A percentile compares a stretch with the other conserved stretches of the same genome.
phyloP scores from a whole-genome alignment of 2,797 vertebrate species.

The Pogoniulus pusillus region DNA sequence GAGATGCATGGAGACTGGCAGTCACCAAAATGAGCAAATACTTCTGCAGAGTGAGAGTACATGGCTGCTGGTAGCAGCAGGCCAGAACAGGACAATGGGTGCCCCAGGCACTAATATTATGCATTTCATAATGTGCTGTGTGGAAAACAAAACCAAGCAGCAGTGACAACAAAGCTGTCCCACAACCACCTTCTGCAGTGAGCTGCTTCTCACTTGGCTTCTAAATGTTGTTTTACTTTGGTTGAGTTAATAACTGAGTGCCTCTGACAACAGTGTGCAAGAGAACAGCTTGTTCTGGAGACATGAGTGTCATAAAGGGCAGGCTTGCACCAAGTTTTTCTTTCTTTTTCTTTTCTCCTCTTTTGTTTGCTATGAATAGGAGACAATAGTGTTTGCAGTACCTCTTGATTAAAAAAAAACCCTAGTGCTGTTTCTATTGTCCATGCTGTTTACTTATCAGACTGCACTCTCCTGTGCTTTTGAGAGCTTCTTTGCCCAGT shows the following conservation, averaged over 20 bases:
- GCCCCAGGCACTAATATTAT: neutral
- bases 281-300: neutral
- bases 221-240: neutral
- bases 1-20: neutral
- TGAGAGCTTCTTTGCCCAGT: neutral
- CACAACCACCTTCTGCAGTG: neutral
- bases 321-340: neutral
- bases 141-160: neutral
- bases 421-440: neutral
- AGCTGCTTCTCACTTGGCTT: neutral
- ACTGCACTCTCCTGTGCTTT: neutral
- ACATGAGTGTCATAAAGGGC: neutral
- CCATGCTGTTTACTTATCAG: neutral
- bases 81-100: neutral
- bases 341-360: neutral
- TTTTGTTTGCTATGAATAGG: neutral
- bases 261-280: neutral
- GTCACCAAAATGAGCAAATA: neutral
- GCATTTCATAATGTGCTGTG: neutral
- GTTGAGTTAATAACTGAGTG: slow-evolving; percentile 25
- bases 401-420: neutral
- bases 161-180: neutral
- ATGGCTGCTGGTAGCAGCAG: neutral
- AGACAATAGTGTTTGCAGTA: neutral
- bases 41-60: neutral